Percentiles rank a stretch among this genome's conserved stretches.
These are phyloP conservation scores for Leuciscus idus DNA, from an alignment of 2,113 vertebrate genomes.

Conservation along the genomic window DNA sequence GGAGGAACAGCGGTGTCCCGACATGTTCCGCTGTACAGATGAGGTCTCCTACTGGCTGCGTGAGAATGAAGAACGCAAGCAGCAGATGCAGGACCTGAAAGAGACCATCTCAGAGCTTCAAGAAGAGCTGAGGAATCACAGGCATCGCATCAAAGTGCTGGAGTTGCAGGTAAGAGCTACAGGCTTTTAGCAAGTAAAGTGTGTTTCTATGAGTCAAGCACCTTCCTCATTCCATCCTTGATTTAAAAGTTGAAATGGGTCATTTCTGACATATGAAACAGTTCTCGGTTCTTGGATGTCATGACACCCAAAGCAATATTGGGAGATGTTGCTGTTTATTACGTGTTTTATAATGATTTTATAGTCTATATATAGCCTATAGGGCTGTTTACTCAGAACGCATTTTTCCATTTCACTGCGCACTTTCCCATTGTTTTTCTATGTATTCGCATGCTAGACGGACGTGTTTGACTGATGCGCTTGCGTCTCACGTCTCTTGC, in stretches of 20 bases:
- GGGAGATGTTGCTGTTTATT: too few relatives aligned
- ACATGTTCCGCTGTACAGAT: conserved; percentile 85
- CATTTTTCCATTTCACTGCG: too few relatives aligned
- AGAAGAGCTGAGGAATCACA: conserved; percentile 83
- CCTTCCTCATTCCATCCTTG: not conserved
- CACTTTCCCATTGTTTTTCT: too few relatives aligned
- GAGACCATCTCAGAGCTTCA: conserved; percentile 83
- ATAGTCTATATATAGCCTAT: too few relatives aligned
- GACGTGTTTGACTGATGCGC: too few relatives aligned
- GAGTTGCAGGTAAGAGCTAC: conserved; percentile 75
- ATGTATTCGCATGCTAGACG: too few relatives aligned
- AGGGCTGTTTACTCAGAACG: too few relatives aligned
- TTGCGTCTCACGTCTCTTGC: too few relatives aligned
- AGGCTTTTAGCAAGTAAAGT: not conserved
- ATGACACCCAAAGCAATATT: too few relatives aligned
- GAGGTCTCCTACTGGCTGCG: conserved; percentile 87
- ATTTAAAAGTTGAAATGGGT: not conserved
- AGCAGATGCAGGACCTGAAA: conserved; percentile 78
- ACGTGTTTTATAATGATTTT: too few relatives aligned
- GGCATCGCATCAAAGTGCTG: conserved; percentile 80
- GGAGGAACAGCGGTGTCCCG: conserved; percentile 79
- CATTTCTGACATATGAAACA: not conserved
- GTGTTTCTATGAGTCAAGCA: not conserved
- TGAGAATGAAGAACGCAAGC: conserved; percentile 82
- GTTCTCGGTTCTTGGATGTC: too few relatives aligned